A percentile compares a stretch with the other conserved stretches of the same genome.
Conservation (phyloP, 2,113 vertebrate species). For the Sminthopsis crassicaudata region DNA sequence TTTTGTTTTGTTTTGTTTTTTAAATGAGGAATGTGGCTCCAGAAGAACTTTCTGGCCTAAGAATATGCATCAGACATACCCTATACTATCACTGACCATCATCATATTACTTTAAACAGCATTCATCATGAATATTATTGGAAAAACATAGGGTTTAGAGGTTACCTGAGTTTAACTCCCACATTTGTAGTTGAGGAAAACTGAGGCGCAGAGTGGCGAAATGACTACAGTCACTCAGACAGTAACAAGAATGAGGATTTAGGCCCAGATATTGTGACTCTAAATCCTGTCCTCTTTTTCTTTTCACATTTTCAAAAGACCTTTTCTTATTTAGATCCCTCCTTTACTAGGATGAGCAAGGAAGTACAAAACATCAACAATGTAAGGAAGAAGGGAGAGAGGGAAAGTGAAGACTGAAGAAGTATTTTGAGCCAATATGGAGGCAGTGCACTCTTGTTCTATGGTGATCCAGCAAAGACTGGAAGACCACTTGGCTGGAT, state of each 20-base stretch:
- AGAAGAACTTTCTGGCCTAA: neutral
- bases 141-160: neutral
- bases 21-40: slow-evolving; percentile 17
- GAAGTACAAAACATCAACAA: neutral
- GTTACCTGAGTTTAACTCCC: neutral
- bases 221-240: neutral
- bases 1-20: slow-evolving; percentile 29
- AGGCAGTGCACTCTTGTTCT: neutral
- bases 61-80: neutral
- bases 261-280: neutral
- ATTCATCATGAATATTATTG: slow-evolving; percentile 22
- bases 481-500: neutral
- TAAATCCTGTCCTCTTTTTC: neutral
- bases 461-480: neutral
- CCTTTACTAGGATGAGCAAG: slow-evolving; percentile 29
- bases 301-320: neutral
- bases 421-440: neutral
- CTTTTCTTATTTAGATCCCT: slow-evolving; percentile 29
- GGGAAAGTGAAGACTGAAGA: slow-evolving; percentile 4
- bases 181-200: neutral
- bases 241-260: neutral
- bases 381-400: neutral
- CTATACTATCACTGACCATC: neutral
- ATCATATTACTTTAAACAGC: neutral
- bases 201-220: neutral